Conservation (phyloP, 2,113 vertebrate species). For the Brevimyrus niger region DNA sequence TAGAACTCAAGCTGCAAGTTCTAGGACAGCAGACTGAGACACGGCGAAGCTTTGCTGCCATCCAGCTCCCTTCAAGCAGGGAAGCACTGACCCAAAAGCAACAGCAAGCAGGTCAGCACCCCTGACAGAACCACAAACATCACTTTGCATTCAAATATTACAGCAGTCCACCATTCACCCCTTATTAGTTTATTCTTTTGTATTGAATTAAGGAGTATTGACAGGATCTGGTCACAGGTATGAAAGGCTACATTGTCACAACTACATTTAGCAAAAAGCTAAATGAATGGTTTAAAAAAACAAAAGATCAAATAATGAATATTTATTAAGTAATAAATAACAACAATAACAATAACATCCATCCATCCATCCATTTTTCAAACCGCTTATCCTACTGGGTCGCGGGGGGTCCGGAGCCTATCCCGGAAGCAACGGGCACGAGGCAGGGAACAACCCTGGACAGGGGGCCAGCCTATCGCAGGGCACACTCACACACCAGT, state of each 20-base stretch:
- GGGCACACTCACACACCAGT: no score
- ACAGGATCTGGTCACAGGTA: not conserved
- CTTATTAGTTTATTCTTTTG: not conserved
- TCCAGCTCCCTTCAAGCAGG: not conserved
- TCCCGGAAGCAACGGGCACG: no score
- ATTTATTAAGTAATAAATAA: no score
- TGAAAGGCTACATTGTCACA: not conserved
- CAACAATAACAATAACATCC: no score
- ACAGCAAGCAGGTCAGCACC: not conserved
- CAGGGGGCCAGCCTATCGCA: no score
- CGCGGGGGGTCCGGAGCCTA: no score
- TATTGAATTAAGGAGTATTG: not conserved
- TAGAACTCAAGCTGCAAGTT: not conserved
- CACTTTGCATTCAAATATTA: not conserved
- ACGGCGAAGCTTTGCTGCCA: no score
- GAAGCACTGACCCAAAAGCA: not conserved
- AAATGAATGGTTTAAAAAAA: not conserved
- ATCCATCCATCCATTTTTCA: no score
- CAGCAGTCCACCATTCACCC: not conserved
- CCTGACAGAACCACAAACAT: not conserved
- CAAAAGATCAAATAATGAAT: no score
- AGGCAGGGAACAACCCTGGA: no score
- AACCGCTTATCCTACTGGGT: no score
- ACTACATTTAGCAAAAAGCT: not conserved
- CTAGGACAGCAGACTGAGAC: not conserved